A percentile compares a stretch with the other conserved stretches of the same genome.
Conservation (phyloP, 2,113 vertebrate species). For the Vireo altiloquus region DNA sequence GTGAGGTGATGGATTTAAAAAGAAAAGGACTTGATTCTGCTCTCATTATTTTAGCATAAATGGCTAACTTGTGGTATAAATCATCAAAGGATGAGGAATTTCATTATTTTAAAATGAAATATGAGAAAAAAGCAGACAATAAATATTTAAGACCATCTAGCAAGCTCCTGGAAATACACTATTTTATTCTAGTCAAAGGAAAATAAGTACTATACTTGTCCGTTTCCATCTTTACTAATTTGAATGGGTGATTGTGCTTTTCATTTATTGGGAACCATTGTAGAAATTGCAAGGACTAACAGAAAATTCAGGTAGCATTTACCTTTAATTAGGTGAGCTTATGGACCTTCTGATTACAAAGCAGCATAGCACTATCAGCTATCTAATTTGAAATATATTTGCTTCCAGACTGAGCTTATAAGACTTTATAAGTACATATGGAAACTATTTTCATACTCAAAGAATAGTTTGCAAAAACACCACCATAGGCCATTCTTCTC, state of each 20-base stretch:
- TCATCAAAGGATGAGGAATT: neutral
- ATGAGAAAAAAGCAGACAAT: neutral
- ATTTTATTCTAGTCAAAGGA: neutral
- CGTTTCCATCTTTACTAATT: neutral
- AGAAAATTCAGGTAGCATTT: neutral
- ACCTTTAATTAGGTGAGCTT: neutral
- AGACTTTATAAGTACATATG: neutral
- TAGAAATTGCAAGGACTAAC: neutral
- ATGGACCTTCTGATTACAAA: neutral
- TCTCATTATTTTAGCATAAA: neutral
- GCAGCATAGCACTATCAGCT: neutral
- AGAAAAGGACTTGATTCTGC: neutral
- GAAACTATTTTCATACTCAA: neutral
- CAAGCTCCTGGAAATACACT: neutral
- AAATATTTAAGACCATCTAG: neutral
- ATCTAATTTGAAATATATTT: neutral
- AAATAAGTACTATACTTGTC: neutral
- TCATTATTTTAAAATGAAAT: neutral
- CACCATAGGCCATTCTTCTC: neutral
- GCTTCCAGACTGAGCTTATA: neutral
- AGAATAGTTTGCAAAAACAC: neutral
- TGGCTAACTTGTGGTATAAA: neutral
- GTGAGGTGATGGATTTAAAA: neutral
- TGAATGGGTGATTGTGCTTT: neutral
- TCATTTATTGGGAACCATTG: neutral